phyloP scores from a whole-genome alignment of 2,113 vertebrate genomes.

The Microtus ochrogaster region DNA sequence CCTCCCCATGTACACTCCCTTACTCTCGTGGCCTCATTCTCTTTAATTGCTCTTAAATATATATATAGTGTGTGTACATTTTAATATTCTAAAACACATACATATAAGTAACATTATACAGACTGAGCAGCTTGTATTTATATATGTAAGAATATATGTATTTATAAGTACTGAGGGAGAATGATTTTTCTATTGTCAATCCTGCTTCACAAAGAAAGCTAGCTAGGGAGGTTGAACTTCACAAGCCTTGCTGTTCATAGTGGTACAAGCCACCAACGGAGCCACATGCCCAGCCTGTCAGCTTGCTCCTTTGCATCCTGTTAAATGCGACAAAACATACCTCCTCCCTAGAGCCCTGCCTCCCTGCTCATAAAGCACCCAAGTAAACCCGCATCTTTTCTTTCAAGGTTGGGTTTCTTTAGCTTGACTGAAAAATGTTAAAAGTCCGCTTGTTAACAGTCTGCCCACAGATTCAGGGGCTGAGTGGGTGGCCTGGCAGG shows the following conservation, averaged over 20 bases:
- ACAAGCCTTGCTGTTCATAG: not conserved
- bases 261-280: not conserved
- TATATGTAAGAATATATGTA: not conserved
- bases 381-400: not conserved
- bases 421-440: slow-evolving; percentile 62
- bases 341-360: not conserved
- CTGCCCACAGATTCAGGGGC: not conserved
- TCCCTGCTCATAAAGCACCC: not conserved
- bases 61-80: not conserved
- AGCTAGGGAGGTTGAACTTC: not conserved
- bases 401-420: slow-evolving; percentile 62
- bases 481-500: not conserved
- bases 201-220: not conserved
- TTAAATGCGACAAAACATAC: not conserved
- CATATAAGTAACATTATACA: not conserved
- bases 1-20: not conserved
- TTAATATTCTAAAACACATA: not conserved
- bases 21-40: not conserved
- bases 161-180: not conserved
- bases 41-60: not conserved
- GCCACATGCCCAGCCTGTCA: not conserved
- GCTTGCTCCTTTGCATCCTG: slow-evolving; percentile 11
- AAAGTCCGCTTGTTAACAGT: slow-evolving; percentile 40
- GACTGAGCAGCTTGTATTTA: not conserved
- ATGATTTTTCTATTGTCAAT: not conserved